A percentile compares a stretch with the other conserved stretches of the same genome.
phyloP scores from a whole-genome alignment of 2,797 vertebrate genomes.

The Sebastes iracundus region DNA sequence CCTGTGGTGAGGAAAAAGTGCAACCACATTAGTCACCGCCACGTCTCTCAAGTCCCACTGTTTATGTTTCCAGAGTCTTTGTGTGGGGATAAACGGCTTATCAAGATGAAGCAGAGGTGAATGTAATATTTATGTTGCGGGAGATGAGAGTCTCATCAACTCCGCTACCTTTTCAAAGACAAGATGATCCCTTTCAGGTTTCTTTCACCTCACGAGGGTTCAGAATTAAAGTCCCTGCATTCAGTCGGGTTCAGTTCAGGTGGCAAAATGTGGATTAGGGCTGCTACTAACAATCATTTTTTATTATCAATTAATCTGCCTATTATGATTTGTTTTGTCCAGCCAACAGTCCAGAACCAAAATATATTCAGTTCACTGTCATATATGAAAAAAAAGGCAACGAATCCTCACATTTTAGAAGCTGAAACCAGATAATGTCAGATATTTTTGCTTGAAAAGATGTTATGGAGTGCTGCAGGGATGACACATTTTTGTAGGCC shows the following conservation, averaged over 20 bases:
- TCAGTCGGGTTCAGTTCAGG: not conserved
- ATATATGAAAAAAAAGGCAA: too few species aligned
- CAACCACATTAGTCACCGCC: slow-evolving; percentile 13
- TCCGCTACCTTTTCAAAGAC: slow-evolving; percentile 5
- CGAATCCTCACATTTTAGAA: too few species aligned
- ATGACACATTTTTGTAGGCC: too few species aligned
- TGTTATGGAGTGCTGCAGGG: too few species aligned
- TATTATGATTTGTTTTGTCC: not conserved
- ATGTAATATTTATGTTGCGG: not conserved
- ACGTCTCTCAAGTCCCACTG: not conserved
- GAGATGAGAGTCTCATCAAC: slow-evolving; percentile 14
- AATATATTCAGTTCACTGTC: not conserved
- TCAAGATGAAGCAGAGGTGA: not conserved
- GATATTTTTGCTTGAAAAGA: too few species aligned
- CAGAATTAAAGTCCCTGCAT: not conserved
- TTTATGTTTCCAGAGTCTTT: slow-evolving; percentile 7
- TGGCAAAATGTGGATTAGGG: not conserved
- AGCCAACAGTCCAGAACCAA: too few species aligned
- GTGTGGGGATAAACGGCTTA: not conserved
- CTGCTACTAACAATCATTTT: not conserved
- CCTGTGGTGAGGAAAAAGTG: not conserved
- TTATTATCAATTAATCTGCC: not conserved
- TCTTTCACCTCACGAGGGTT: not conserved
- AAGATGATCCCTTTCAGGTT: slow-evolving; percentile 13
- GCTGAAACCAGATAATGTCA: too few species aligned